phyloP scores from a whole-genome alignment of 1,140 invertebrate species.

The Colletes latitarsis region DNA sequence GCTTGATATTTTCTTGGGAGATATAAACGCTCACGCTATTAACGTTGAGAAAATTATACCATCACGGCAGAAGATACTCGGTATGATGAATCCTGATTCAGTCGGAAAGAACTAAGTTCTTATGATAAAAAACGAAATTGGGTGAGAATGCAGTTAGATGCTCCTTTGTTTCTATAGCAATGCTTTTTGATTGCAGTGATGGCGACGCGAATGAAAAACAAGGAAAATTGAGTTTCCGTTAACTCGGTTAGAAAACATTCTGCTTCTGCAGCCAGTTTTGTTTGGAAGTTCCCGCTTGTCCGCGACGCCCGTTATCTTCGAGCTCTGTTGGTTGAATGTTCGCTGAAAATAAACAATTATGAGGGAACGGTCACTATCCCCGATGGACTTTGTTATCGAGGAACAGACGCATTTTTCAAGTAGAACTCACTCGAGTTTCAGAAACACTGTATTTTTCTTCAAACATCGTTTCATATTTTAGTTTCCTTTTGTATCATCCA shows the following conservation, averaged over 20 bases:
- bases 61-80: background rate
- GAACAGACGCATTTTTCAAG: background rate
- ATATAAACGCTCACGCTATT: background rate
- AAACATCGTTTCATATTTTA: no score
- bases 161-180: background rate
- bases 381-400: background rate
- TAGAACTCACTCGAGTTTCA: no score
- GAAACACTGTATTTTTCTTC: no score
- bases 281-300: background rate
- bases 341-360: background rate
- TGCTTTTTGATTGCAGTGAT: background rate
- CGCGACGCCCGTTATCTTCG: background rate
- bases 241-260: conserved; percentile 13
- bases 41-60: background rate
- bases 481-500: no score
- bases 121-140: conserved; percentile 41
- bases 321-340: background rate
- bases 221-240: conserved; percentile 18
- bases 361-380: background rate
- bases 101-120: background rate
- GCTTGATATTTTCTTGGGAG: no score
- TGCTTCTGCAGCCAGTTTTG: background rate
- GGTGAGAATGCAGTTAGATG: background rate
- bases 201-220: conserved; percentile 15
- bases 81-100: background rate